Base-by-base conservation (phyloP, 2,888 invertebrate genomes). In the Petrolisthes manimaculis region DNA sequence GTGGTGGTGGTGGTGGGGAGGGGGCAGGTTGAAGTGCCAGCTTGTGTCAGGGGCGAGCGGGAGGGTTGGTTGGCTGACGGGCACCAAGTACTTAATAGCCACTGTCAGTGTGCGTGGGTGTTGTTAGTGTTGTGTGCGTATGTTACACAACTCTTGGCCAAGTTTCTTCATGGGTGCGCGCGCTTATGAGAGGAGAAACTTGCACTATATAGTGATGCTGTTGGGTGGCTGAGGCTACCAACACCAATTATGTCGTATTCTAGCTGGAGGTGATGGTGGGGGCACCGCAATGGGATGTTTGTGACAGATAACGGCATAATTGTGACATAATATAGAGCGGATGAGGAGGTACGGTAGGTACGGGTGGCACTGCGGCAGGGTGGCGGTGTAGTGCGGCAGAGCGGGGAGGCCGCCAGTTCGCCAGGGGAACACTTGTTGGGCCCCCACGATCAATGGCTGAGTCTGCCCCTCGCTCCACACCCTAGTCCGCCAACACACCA, bases 401-500 rank as follows among this genome's bases (percentile, higher is more conserved):
- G 84, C 74, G 81, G 81, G 82, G 88, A 84, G 88, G 88, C 86
- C 86, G 83, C 82, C 82, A 87, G 83, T 87, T 87, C 86, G 86
- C 86, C 86, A 87, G 86, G 86, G 86, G 86, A 87, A 87, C 86
- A 87, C 86, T 87, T 87, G 86, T 87, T 87, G 86, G 86, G 86
- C 86, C 83, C 86, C 82, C 83, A 83, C 86, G 86, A 87, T 87
- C 86, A 87, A 87, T 87, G 86, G 86, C 86, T 83, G 83, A 83
- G 86, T 87, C 86, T 87, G 86, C 86, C 80, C 82, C 83, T 83
- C 86, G 37, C 86, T 74, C 83, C 71, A 67, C 88, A 83, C 87
- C 55, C 71, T 56, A 55, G 69, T 67, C 53, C 67, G n/a, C 78
- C 54, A 51, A 54, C 75, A 85, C 85, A 54, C 55, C 80, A 74